A percentile compares a stretch with the other conserved stretches of the same genome.
Conservation (phyloP, 2,888 invertebrate species). For the Halictus ligatus region DNA sequence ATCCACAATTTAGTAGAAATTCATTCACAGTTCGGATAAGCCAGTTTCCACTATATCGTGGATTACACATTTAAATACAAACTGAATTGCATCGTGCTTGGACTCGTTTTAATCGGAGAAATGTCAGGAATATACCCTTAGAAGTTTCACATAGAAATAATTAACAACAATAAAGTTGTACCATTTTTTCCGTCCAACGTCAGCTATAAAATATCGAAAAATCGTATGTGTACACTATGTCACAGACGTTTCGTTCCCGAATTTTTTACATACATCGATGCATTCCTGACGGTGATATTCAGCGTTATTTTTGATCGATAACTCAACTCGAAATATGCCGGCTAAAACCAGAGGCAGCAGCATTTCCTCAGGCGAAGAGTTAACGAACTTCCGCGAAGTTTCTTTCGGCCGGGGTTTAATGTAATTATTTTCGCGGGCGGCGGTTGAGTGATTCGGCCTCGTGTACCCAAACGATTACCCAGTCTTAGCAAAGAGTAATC, state of each 20-base stretch:
- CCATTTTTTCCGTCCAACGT: not conserved
- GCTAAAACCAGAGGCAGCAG: not conserved
- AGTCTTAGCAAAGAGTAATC: slow-evolving; percentile 12
- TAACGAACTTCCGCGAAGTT: not conserved
- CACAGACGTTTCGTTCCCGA: not conserved
- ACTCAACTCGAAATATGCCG: not conserved
- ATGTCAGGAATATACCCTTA: not conserved
- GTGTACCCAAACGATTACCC: not conserved
- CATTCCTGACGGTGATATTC: not conserved
- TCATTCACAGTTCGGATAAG: not conserved
- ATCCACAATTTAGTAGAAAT: not conserved
- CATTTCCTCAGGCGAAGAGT: not conserved
- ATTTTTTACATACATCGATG: not conserved
- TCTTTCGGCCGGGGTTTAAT: not conserved
- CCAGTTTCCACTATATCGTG: not conserved
- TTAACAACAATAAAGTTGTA: not conserved
- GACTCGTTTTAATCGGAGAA: not conserved
- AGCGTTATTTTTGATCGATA: not conserved
- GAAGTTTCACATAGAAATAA: not conserved
- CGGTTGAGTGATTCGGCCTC: not conserved
- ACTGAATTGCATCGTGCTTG: not conserved
- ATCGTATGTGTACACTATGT: too few species aligned
- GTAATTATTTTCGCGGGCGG: not conserved
- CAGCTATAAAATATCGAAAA: not conserved
- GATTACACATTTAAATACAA: not conserved